These are phyloP conservation scores for Sinhomidia bicolor DNA, from an alignment of 2,888 invertebrate genomes.

Conservation along the genomic window DNA sequence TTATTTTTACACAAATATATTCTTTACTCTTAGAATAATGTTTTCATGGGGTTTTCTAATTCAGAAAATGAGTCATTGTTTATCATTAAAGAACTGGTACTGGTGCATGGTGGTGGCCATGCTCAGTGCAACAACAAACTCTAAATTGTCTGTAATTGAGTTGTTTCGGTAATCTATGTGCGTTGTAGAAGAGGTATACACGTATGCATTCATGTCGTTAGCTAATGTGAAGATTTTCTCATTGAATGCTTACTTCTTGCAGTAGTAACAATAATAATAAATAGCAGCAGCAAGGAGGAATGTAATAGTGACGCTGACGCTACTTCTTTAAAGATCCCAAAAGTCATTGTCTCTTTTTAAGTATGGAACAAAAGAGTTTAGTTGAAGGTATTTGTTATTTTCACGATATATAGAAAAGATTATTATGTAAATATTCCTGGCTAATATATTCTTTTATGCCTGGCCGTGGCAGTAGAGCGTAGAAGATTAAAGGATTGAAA, in stretches of 20 bases:
- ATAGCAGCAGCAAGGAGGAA: background rate
- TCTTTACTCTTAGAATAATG: background rate
- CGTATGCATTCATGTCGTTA: background rate
- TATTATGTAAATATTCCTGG: background rate
- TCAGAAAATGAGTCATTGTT: conserved; percentile 54
- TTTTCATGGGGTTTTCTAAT: conserved; percentile 39
- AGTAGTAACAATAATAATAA: no score
- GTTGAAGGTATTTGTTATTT: background rate
- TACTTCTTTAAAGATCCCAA: background rate
- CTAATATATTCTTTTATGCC: background rate
- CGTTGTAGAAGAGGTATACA: background rate
- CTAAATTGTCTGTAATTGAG: conserved; percentile 9
- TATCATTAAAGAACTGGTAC: conserved; percentile 20
- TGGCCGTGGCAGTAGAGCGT: background rate
- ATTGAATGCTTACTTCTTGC: no score
- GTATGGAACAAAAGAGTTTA: background rate
- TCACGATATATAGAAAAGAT: background rate
- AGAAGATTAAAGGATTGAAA: background rate
- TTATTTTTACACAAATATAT: background rate
- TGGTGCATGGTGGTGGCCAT: background rate
- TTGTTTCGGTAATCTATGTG: conserved; percentile 12
- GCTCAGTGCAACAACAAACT: background rate
- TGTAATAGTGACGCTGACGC: background rate
- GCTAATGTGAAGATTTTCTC: background rate
- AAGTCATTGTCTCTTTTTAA: background rate